phyloP scores from a whole-genome alignment of 1,140 invertebrate genomes.

The Pentalonia nigronervosa region DNA sequence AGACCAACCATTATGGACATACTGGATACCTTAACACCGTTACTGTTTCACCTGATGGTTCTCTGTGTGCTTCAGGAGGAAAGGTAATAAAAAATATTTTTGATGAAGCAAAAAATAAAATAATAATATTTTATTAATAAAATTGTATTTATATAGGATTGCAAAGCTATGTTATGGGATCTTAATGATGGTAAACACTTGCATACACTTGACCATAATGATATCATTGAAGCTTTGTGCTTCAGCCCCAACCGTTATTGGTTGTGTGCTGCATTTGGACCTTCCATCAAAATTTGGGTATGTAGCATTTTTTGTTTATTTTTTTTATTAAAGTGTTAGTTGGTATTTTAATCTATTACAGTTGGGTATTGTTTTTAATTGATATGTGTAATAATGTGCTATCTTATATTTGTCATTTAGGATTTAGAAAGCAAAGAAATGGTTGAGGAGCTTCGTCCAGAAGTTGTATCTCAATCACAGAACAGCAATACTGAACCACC shows the following conservation, averaged over 20 bases:
- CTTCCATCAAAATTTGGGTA: conserved; percentile 98
- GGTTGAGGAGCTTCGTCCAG: conserved; percentile 96
- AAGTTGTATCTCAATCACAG: conserved; percentile 77
- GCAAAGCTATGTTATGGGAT: conserved; percentile 99
- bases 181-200: conserved; percentile 99
- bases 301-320: conserved; percentile 66
- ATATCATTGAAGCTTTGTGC: conserved; percentile 96
- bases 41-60: conserved; percentile 99
- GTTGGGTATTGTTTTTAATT: conserved; percentile 64
- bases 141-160: conserved; percentile 73
- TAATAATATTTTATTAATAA: not conserved
- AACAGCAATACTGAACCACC: conserved; percentile 87
- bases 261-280: conserved; percentile 99
- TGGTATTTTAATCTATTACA: not conserved
- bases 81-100: conserved; percentile 68
- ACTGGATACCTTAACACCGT: conserved; percentile 98
- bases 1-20: conserved; percentile 98
- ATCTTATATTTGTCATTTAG: conserved; percentile 65
- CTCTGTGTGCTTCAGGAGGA: conserved; percentile 98
- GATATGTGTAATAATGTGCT: conserved; percentile 30
- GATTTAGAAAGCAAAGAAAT: conserved; percentile 99
- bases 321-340: not conserved
- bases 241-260: conserved; percentile 99
- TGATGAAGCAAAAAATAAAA: not conserved
- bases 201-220: conserved; percentile 98